A percentile compares a stretch with the other conserved stretches of the same genome.
Evolutionary conservation across 2,113 vertebrate genomes (phyloP).

Genomic region (Triplophysa tibetana): DNA sequence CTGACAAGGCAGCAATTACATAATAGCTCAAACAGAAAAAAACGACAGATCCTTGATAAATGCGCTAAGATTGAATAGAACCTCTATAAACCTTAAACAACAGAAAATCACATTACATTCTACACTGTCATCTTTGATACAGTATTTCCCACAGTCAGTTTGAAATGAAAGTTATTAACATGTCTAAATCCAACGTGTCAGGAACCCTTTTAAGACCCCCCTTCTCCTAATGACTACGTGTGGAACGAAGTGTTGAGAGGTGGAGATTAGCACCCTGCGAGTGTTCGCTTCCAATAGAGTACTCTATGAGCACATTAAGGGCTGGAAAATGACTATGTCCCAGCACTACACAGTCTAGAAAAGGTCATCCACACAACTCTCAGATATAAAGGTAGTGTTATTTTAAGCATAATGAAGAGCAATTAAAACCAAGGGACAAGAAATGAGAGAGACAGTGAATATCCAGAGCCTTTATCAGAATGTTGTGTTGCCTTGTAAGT

Average conservation of each 20-base stretch:
- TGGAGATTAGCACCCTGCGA: constrained; percentile 48
- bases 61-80: background rate
- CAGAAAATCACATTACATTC: constrained; percentile 33
- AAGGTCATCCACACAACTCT: constrained; percentile 62
- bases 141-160: constrained; percentile 27
- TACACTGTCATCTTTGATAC: constrained; percentile 36
- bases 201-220: constrained; percentile 47
- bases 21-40: background rate
- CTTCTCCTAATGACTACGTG: constrained; percentile 51
- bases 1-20: constrained; percentile 8
- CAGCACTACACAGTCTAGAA: constrained; percentile 53
- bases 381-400: constrained; percentile 48
- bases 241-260: constrained; percentile 45
- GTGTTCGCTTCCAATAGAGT: constrained; percentile 28
- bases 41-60: background rate
- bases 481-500: constrained; percentile 37
- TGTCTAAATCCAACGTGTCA: constrained; percentile 40
- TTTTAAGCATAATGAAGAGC: constrained; percentile 54
- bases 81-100: background rate
- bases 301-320: constrained; percentile 50
- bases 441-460: constrained; percentile 5
- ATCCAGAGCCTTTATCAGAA: constrained; percentile 52
- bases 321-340: constrained; percentile 51
- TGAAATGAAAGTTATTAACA: constrained; percentile 48
- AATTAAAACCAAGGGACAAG: constrained; percentile 57